Conservation (phyloP, 2,113 vertebrate genomes). For the Otolemur garnettii region DNA sequence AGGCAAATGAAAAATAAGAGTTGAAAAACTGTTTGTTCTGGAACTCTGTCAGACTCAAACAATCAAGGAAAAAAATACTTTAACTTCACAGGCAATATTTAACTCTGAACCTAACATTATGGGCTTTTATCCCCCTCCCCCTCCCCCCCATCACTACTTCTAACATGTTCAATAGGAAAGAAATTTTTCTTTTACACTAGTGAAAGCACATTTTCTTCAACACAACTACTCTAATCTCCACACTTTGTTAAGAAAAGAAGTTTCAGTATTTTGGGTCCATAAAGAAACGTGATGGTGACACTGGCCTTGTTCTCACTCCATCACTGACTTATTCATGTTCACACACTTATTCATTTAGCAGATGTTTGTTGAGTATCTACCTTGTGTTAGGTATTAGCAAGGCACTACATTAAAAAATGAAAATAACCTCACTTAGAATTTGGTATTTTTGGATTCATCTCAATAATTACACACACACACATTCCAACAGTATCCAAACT, state of each 20-base stretch:
- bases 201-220: neutral
- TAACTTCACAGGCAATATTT: neutral
- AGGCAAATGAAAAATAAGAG: neutral
- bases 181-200: conserved; percentile 21
- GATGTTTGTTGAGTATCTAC: conserved; percentile 28
- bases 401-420: neutral
- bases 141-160: neutral
- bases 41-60: neutral
- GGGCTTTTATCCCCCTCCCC: neutral
- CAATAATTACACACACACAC: neutral
- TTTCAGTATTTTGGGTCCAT: neutral
- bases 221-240: neutral
- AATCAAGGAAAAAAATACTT: neutral
- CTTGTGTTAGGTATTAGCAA: neutral
- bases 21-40: neutral
- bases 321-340: neutral
- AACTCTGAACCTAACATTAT: neutral
- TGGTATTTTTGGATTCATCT: conserved; percentile 1
- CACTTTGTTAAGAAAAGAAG: conserved; percentile 16
- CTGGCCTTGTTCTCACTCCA: neutral
- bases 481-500: neutral
- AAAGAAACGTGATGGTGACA: neutral
- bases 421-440: neutral
- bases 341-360: conserved; percentile 7
- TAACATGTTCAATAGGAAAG: neutral